Evolutionary conservation across 1,140 invertebrate species (phyloP).

Genomic region (Tachypleus tridentatus): DNA sequence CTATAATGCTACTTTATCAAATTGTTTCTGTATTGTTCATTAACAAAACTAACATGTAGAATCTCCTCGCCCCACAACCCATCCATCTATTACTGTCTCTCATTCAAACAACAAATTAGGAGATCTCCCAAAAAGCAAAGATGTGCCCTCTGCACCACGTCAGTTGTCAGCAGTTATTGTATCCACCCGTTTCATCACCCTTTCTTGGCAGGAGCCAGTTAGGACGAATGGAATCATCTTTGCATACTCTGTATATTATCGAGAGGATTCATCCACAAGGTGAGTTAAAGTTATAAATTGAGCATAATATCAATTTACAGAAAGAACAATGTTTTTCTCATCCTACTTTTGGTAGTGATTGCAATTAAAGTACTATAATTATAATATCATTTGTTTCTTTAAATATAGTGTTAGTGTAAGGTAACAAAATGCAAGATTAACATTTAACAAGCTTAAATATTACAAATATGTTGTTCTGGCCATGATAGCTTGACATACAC

Average conservation of each 20-base stretch:
- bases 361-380: no score
- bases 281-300: constrained; percentile 30
- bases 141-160: constrained; percentile 51
- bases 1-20: no score
- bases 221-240: constrained; percentile 50
- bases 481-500: no score
- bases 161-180: constrained; percentile 60
- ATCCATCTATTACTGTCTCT: constrained; percentile 20
- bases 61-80: constrained; percentile 22
- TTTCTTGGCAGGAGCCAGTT: constrained; percentile 65
- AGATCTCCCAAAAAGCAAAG: constrained; percentile 24
- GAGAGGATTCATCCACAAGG: constrained; percentile 61
- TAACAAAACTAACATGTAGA: background rate
- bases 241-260: constrained; percentile 67
- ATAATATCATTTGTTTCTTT: no score
- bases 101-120: constrained; percentile 8
- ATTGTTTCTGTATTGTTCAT: no score
- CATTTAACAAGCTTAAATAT: no score
- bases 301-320: background rate
- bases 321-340: no score
- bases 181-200: constrained; percentile 65
- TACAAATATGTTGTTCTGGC: no score
- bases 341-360: no score
- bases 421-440: no score
- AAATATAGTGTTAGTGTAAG: no score